Evolutionary conservation across 2,113 vertebrate genomes (phyloP).

Genomic region (Leuciscus idus): DNA sequence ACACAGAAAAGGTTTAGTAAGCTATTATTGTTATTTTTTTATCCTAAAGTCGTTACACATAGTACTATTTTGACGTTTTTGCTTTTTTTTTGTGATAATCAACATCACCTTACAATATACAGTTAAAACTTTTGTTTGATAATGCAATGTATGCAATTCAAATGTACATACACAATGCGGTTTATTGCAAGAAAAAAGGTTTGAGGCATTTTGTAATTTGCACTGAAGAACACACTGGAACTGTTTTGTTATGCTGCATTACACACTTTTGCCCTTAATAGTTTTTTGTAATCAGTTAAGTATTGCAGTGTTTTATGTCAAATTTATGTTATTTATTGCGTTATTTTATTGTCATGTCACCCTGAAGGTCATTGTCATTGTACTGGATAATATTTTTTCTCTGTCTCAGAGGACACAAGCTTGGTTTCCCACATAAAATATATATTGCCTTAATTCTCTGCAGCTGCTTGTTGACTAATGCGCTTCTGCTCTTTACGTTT

Average conservation of each 20-base stretch:
- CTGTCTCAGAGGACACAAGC: background rate
- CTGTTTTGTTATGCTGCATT: background rate
- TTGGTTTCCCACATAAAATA: background rate
- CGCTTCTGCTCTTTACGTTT: background rate
- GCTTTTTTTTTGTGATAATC: no score
- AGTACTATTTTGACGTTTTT: no score
- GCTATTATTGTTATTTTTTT: no score
- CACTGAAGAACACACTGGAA: background rate
- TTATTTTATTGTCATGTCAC: no score
- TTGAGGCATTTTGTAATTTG: background rate
- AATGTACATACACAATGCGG: background rate
- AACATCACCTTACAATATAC: background rate
- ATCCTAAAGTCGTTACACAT: no score
- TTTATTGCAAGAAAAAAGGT: background rate
- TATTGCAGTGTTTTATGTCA: background rate
- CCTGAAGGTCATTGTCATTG: background rate
- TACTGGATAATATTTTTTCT: background rate
- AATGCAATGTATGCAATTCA: background rate
- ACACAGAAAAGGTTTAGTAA: no score
- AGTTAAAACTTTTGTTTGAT: background rate
- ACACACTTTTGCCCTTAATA: background rate
- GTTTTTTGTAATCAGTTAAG: background rate
- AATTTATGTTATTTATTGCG: background rate
- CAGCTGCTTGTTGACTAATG: conserved; percentile 23
- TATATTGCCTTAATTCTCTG: conserved; percentile 8